A percentile compares a stretch with the other conserved stretches of the same genome.
Conservation (phyloP, 1,140 invertebrate genomes). For the Bombyx mori region DNA sequence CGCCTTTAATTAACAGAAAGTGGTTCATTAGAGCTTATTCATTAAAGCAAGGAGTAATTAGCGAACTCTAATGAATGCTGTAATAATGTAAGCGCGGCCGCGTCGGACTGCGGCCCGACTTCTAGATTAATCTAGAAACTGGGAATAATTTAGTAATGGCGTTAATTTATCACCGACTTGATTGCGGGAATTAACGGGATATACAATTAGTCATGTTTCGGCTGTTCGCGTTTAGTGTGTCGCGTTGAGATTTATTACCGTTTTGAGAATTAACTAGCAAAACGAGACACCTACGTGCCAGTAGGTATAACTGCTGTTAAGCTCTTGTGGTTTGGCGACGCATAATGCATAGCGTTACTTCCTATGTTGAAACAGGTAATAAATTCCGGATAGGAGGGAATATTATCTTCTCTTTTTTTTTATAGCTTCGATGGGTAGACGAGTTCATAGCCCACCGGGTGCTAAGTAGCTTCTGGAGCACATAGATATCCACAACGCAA, state of each 20-base stretch:
- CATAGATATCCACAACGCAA: too few species aligned
- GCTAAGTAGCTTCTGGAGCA: too few species aligned
- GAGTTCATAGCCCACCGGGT: too few species aligned
- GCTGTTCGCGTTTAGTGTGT: not conserved
- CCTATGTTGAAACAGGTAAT: too few species aligned
- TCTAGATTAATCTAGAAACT: conserved; percentile 68
- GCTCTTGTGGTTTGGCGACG: too few species aligned
- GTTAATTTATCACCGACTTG: conserved; percentile 62
- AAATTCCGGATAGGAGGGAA: too few species aligned
- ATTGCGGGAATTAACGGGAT: conserved; percentile 52
- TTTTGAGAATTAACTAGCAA: too few species aligned
- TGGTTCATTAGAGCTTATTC: conserved; percentile 90
- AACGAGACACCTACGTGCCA: too few species aligned
- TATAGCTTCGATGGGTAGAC: too few species aligned
- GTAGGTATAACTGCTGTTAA: too few species aligned
- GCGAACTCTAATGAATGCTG: conserved; percentile 84
- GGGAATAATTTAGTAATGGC: conserved; percentile 67
- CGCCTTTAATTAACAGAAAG: conserved; percentile 88
- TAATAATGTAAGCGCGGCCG: conserved; percentile 73
- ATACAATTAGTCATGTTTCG: conserved; percentile 2
- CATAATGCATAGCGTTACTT: too few species aligned
- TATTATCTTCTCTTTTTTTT: too few species aligned
- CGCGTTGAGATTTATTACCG: conserved; percentile 5
- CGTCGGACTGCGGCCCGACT: conserved; percentile 62
- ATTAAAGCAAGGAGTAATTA: conserved; percentile 90